Evolutionary conservation across 2,797 vertebrate genomes (phyloP).

Genomic region (Betta splendens): DNA sequence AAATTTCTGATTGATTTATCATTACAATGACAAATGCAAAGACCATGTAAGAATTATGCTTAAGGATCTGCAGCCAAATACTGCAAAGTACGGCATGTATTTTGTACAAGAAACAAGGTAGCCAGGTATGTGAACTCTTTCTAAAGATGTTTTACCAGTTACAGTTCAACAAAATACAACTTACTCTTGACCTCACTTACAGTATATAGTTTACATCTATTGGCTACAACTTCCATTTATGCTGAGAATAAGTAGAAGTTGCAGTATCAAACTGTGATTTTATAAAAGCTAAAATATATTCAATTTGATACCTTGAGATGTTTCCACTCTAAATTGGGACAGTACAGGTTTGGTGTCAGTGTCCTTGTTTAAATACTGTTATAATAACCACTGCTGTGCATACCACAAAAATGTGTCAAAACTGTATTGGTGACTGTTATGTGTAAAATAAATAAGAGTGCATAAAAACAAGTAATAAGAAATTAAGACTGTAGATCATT

Average conservation of each 20-base stretch:
- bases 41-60: slow-evolving; percentile 20
- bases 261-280: slow-evolving; percentile 13
- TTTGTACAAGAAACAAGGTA: background rate
- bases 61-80: too few species aligned
- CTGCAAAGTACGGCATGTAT: background rate
- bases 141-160: background rate
- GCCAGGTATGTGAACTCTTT: background rate
- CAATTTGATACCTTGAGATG: too few species aligned
- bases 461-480: too few species aligned
- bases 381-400: slow-evolving; percentile 31
- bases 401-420: slow-evolving; percentile 27
- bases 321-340: slow-evolving; percentile 17
- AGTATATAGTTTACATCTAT: too few species aligned
- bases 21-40: slow-evolving; percentile 58
- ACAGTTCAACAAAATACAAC: too few species aligned
- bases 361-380: too few species aligned
- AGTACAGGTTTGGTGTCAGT: slow-evolving; percentile 12
- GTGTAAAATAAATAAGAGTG: too few species aligned
- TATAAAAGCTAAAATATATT: slow-evolving; percentile 8
- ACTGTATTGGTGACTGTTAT: too few species aligned
- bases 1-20: slow-evolving; percentile 56
- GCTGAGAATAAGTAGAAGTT: background rate
- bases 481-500: too few species aligned
- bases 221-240: background rate
- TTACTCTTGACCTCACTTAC: background rate